Conservation (phyloP, 30 jellyfish, hydroid and myxozoan genomes). For the Chrysaora quinquecirrha region DNA sequence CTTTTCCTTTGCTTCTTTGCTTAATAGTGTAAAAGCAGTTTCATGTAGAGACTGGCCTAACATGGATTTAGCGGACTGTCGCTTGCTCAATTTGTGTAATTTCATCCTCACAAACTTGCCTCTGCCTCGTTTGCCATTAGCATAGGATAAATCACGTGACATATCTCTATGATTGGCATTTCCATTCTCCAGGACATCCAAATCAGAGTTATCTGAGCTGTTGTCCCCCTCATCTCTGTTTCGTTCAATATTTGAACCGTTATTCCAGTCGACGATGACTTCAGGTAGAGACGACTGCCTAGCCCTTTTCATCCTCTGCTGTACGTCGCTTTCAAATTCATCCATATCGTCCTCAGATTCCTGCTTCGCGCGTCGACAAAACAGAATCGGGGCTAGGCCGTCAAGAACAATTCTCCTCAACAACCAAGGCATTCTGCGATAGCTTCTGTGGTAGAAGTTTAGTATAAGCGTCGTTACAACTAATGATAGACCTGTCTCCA, state of each 20-base stretch:
- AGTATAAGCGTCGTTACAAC: conserved; percentile 67
- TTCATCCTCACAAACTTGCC: background rate
- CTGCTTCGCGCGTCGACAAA: conserved; percentile 53
- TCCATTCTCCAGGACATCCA: conserved; percentile 6
- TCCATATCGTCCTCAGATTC: background rate
- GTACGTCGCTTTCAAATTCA: background rate
- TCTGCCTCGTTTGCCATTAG: background rate
- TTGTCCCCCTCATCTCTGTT: background rate
- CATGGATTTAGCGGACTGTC: conserved; percentile 6
- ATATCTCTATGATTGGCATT: background rate
- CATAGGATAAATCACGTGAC: background rate
- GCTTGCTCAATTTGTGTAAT: background rate
- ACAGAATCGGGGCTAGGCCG: conserved; percentile 75
- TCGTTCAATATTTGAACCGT: background rate
- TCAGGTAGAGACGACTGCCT: conserved; percentile 9
- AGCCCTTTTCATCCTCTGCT: background rate
- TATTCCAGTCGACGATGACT: conserved; percentile 21
- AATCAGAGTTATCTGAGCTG: background rate
- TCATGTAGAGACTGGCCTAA: conserved; percentile 21
- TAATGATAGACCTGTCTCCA: conserved; percentile 75
- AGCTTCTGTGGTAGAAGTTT: conserved; percentile 78
- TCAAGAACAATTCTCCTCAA: conserved; percentile 56
- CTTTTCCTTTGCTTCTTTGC: conserved; percentile 11
- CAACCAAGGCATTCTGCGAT: conserved; percentile 68
- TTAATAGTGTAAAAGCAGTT: conserved; percentile 26